phyloP scores from a whole-genome alignment of 2,888 invertebrate species.

The Dusona sp. region DNA sequence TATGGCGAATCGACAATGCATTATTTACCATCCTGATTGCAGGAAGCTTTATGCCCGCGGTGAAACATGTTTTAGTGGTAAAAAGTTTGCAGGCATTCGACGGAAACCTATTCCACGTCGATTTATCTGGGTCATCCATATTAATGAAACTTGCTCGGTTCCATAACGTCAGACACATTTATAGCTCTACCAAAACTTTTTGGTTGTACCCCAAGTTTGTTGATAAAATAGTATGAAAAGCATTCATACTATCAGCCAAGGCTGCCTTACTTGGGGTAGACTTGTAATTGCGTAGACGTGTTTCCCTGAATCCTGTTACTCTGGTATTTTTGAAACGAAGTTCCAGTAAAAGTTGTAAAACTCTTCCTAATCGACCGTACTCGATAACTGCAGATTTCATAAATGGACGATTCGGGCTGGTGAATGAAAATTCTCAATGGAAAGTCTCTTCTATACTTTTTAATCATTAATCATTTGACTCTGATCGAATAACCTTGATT shows the following conservation, averaged over 20 bases:
- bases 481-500: neutral
- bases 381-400: neutral
- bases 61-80: slow-evolving; percentile 21
- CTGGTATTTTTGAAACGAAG: neutral
- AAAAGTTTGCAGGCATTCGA: slow-evolving; percentile 30
- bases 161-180: slow-evolving; percentile 29
- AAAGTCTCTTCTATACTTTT: neutral
- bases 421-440: neutral
- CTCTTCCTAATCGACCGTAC: neutral
- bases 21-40: slow-evolving; percentile 19
- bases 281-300: slow-evolving; percentile 28
- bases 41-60: slow-evolving; percentile 9
- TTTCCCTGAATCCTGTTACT: neutral
- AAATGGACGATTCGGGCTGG: slow-evolving; percentile 1
- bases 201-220: slow-evolving; percentile 21
- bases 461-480: neutral
- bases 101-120: slow-evolving; percentile 14
- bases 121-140: slow-evolving; percentile 35
- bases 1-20: slow-evolving; percentile 10
- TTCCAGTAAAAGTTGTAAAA: neutral
- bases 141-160: slow-evolving; percentile 34
- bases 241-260: slow-evolving; percentile 12
- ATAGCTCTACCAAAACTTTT: slow-evolving; percentile 30
- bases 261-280: neutral
- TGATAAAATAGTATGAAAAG: slow-evolving; percentile 21